Conservation (phyloP, 2,113 vertebrate species). For the Peromyscus polionotus region DNA sequence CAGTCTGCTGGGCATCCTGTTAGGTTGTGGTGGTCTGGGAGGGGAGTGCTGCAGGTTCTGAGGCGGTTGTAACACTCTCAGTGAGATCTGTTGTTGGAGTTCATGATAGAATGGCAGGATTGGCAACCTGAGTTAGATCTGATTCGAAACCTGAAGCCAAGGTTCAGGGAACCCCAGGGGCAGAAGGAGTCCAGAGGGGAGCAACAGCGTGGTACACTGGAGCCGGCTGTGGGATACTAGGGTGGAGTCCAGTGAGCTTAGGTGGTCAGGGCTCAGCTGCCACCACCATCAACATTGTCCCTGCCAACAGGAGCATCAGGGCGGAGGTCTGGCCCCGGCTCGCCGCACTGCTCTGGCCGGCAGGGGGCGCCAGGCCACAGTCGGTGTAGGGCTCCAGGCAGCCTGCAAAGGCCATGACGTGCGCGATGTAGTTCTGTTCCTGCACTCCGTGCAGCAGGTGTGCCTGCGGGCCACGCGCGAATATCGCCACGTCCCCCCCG, state of each 20-base stretch:
- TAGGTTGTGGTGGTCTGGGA: too few species aligned
- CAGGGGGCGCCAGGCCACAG: slow-evolving; percentile 72
- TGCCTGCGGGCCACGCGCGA: slow-evolving; percentile 95
- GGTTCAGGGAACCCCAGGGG: neutral
- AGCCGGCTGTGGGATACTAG: neutral
- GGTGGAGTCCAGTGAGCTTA: too few species aligned
- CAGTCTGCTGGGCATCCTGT: neutral
- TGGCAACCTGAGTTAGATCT: neutral
- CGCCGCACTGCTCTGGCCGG: neutral
- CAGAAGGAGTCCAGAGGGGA: neutral
- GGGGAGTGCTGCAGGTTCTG: too few species aligned
- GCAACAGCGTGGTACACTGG: neutral
- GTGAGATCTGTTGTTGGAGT: neutral
- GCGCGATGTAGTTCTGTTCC: slow-evolving; percentile 95
- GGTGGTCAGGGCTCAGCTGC: fast-evolving
- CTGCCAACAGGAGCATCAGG: slow-evolving; percentile 18
- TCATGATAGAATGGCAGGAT: neutral
- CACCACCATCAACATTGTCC: fast-evolving
- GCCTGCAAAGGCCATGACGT: slow-evolving; percentile 93
- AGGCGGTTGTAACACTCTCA: neutral
- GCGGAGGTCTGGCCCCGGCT: fast-evolving
- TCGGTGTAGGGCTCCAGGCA: slow-evolving; percentile 91
- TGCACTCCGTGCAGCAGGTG: slow-evolving; percentile 95
- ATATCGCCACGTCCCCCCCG: slow-evolving; percentile 86
- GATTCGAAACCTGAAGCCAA: neutral